Evolutionary conservation across 1,140 invertebrate species (phyloP).

Genomic region (Atta cephalotes): DNA sequence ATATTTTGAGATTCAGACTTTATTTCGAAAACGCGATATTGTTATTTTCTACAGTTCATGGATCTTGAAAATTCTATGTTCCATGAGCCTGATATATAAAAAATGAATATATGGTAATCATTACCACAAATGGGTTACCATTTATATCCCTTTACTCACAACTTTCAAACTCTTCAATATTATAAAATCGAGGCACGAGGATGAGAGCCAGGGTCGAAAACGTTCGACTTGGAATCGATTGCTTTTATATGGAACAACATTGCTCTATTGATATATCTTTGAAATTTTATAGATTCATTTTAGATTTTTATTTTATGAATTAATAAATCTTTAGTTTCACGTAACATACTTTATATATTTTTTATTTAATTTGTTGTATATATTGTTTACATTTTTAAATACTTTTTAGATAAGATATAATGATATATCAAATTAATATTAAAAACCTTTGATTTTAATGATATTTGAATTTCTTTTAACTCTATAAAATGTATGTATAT

Average conservation of each 20-base stretch:
- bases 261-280: not conserved
- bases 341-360: not conserved
- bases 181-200: not conserved
- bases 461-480: not conserved
- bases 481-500: not conserved
- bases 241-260: not conserved
- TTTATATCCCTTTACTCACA: not conserved
- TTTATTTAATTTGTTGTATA: not conserved
- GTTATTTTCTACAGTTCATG: not conserved
- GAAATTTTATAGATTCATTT: not conserved
- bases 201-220: not conserved
- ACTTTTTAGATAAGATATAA: not conserved
- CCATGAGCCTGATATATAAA: not conserved
- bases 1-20: slow-evolving; percentile 1
- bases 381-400: not conserved
- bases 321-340: not conserved
- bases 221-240: not conserved
- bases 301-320: not conserved
- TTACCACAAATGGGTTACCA: not conserved
- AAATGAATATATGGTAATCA: not conserved
- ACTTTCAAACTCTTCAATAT: slow-evolving; percentile 3
- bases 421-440: not conserved
- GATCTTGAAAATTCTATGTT: not conserved
- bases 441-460: not conserved
- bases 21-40: not conserved